Evolutionary conservation across 2,113 vertebrate species (phyloP), one percentile per base, ranked within the genome.

Genomic region (Speoplatyrhinus poulsoni): DNA sequence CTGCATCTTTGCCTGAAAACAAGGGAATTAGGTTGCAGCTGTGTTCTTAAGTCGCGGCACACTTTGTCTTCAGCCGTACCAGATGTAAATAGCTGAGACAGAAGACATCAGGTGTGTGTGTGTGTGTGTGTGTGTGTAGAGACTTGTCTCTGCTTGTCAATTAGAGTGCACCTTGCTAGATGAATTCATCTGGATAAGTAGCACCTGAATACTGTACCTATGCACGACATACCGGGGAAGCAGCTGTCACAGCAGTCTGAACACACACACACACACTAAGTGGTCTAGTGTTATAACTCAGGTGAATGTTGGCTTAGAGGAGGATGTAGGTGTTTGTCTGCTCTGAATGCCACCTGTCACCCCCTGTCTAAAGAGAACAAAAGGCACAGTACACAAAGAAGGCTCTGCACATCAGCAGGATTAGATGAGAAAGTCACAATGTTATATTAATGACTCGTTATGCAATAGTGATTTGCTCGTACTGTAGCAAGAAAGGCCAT

Each of bases 101-200:
- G 70, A 76, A 68, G 81, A 83, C 82, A 85, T 88, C 87, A 89
- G 85, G 85, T 90, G 85, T 52, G 64, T 33, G 36, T 69, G 57
- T 12, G 19, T 60, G 58, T 47, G 60, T 46, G 41, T 46, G 36
- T n/a, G 41, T 46, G 60, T 58, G 56, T 58, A 63, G 87, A 87
- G 87, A 75, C 83, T 87, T 88, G 75, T 76, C 78, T 79, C 85
- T 90, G 86, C 83, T 80, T 85, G 85, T 86, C 86, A 86, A 85
- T 88, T 85, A 87, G 77, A 36, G 63, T 57, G 11, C 16, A 65
- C 76, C 83, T 82, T 76, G 72, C 82, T 71, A 85, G 81, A 85
- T 89, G 87, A 88, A 81, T 89, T 88, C 76, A 90, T 88, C 79
- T 83, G 79, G 82, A 75, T 69, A 56, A 46, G 1, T 3, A 84